phyloP scores from a whole-genome alignment of 2,888 invertebrate species.

The Pimpla rufipes region DNA sequence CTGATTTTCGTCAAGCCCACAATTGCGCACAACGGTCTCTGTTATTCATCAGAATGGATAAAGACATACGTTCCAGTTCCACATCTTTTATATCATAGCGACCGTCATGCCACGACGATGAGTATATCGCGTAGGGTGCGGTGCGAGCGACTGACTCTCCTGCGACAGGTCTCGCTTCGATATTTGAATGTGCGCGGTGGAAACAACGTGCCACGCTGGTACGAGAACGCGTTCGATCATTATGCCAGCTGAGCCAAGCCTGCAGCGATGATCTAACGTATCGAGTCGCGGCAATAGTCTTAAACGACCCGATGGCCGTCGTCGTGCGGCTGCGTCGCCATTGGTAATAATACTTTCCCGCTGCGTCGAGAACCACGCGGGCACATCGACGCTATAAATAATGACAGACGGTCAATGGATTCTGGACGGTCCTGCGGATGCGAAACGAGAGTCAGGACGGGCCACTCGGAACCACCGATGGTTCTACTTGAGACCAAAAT shows the following conservation, averaged over 20 bases:
- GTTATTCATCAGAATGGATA: conserved; percentile 2
- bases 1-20: neutral
- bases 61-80: conserved; percentile 3
- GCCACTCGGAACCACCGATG: conserved; percentile 60
- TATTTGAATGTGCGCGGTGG: conserved; percentile 40
- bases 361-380: conserved; percentile 53
- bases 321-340: conserved; percentile 1
- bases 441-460: conserved; percentile 60
- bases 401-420: conserved; percentile 69
- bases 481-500: conserved; percentile 69
- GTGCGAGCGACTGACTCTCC: conserved; percentile 63
- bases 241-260: conserved; percentile 78
- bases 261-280: conserved; percentile 74
- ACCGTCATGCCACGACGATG: conserved; percentile 76
- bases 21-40: neutral
- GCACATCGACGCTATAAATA: conserved; percentile 77
- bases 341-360: conserved; percentile 48
- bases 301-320: conserved; percentile 1
- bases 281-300: conserved; percentile 49
- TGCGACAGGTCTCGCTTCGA: conserved; percentile 38
- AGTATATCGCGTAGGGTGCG: conserved; percentile 75
- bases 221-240: conserved; percentile 75
- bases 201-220: conserved; percentile 65
- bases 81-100: conserved; percentile 30
- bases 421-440: conserved; percentile 68